phyloP scores from a whole-genome alignment of 2,113 vertebrate genomes.

The Chloropsis cyanopogon region DNA sequence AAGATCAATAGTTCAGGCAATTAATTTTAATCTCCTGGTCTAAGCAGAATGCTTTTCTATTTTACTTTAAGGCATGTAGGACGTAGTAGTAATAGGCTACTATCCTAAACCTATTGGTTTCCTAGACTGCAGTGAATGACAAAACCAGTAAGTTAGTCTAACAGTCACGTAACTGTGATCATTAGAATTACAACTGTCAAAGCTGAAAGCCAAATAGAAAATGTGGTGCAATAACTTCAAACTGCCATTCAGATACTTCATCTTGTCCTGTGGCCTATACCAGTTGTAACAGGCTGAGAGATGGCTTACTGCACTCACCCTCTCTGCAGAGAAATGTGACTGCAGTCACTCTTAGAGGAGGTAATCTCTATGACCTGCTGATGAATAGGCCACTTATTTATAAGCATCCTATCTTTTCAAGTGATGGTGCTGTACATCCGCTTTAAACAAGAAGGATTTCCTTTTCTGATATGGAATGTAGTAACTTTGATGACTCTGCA shows the following conservation, averaged over 20 bases:
- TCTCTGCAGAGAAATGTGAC: background rate
- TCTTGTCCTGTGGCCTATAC: background rate
- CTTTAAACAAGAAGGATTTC: slow-evolving; percentile 48
- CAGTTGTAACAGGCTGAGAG: background rate
- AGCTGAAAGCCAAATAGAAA: background rate
- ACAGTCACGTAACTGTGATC: background rate
- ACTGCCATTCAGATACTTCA: background rate
- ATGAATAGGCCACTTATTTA: slow-evolving; percentile 39
- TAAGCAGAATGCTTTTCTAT: background rate
- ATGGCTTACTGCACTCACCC: background rate
- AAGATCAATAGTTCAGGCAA: background rate
- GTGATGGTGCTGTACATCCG: slow-evolving; percentile 37
- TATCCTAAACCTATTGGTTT: background rate
- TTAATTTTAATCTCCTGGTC: background rate
- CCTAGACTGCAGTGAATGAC: background rate
- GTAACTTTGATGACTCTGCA: slow-evolving; percentile 33
- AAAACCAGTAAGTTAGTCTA: background rate
- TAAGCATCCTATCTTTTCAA: slow-evolving; percentile 31
- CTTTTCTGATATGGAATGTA: slow-evolving; percentile 45
- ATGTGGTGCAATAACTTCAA: background rate
- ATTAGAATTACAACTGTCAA: background rate
- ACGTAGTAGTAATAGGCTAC: background rate
- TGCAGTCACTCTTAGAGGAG: background rate
- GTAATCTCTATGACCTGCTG: background rate
- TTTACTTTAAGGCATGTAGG: background rate